These are phyloP conservation scores for Pipistrellus kuhlii DNA, from an alignment of 2,797 vertebrate genomes.

Conservation along the genomic window DNA sequence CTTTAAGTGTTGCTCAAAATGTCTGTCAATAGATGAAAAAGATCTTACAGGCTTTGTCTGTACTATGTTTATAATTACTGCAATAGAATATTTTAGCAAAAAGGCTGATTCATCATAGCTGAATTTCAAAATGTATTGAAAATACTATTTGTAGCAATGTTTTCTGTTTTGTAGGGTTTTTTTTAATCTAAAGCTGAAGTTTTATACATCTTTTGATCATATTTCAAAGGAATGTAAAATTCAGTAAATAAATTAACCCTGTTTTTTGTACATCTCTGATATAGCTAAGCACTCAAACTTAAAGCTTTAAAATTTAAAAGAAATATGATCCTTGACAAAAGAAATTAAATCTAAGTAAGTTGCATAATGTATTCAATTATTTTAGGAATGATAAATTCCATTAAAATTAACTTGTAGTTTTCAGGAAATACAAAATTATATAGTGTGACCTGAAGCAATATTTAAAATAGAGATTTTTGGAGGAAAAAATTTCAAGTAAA, in stretches of 20 bases:
- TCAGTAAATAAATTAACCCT: slow-evolving; percentile 30
- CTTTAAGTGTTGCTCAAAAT: slow-evolving; percentile 40
- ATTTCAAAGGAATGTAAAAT: slow-evolving; percentile 61
- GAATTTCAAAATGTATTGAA: slow-evolving; percentile 12
- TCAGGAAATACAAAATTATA: slow-evolving; percentile 51
- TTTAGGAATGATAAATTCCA: slow-evolving; percentile 53
- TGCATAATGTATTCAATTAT: neutral
- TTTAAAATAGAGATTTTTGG: slow-evolving; percentile 58
- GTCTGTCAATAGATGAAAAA: neutral
- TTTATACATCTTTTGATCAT: slow-evolving; percentile 41
- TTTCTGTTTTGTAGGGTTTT: neutral
- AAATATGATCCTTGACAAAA: slow-evolving; percentile 16
- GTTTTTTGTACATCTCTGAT: neutral
- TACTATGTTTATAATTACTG: neutral
- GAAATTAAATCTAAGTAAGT: slow-evolving; percentile 62
- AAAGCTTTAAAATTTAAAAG: slow-evolving; percentile 60
- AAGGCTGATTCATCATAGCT: slow-evolving; percentile 25
- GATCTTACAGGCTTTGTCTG: neutral
- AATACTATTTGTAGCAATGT: slow-evolving; percentile 30
- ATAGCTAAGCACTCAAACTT: neutral
- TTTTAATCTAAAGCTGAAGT: slow-evolving; percentile 47
- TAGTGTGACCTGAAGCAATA: slow-evolving; percentile 33
- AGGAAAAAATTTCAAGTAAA: slow-evolving; percentile 46
- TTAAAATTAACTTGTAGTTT: slow-evolving; percentile 61
- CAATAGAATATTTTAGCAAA: neutral